Conservation (phyloP, 2,113 vertebrate genomes). For the Odobenus rosmarus region DNA sequence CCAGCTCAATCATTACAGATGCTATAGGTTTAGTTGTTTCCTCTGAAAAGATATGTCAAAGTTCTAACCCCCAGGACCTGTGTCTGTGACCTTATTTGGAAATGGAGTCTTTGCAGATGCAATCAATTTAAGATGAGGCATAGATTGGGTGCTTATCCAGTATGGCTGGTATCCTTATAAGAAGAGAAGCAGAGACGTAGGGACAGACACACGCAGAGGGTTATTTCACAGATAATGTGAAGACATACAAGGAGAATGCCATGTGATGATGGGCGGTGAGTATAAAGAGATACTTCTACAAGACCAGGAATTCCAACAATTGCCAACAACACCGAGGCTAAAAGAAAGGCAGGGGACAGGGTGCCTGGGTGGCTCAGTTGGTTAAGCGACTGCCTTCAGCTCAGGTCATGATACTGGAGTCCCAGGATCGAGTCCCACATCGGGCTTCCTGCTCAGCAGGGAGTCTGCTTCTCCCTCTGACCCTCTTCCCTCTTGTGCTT, state of each 20-base stretch:
- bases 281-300: not conserved
- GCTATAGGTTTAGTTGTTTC: not conserved
- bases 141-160: not conserved
- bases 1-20: accelerated
- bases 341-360: not conserved
- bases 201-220: not conserved
- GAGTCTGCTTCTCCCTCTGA: too few relatives aligned
- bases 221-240: not conserved
- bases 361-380: too few relatives aligned
- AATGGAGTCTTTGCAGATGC: not conserved
- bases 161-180: not conserved
- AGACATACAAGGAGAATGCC: not conserved
- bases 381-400: too few relatives aligned
- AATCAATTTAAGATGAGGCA: not conserved
- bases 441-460: too few relatives aligned
- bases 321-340: not conserved
- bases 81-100: not conserved
- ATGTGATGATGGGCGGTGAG: not conserved
- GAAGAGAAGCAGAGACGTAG: not conserved
- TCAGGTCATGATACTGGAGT: too few relatives aligned
- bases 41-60: not conserved
- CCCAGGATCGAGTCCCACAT: too few relatives aligned
- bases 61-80: not conserved
- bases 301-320: accelerated
- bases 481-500: too few relatives aligned